These are phyloP conservation scores for Notarius lentiginosus DNA, from an alignment of 2,113 vertebrate genomes.

Conservation along the genomic window DNA sequence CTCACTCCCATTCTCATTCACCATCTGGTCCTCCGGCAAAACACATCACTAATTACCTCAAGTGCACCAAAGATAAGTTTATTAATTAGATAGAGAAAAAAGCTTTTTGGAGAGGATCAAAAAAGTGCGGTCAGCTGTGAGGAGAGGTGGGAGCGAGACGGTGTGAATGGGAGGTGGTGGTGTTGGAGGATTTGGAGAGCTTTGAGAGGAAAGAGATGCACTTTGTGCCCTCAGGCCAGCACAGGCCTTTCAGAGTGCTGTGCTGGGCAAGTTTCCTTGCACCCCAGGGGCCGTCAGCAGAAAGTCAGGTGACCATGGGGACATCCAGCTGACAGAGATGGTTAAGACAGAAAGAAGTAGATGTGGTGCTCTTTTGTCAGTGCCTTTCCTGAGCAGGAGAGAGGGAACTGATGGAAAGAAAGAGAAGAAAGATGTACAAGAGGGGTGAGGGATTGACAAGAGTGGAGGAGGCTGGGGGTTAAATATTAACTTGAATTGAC, in stretches of 20 bases:
- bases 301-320: conserved; percentile 65
- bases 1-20: conserved; percentile 78
- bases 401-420: background rate
- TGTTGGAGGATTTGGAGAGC: conserved; percentile 15
- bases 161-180: conserved; percentile 4
- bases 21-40: conserved; percentile 76
- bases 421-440: conserved; percentile 26
- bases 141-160: background rate
- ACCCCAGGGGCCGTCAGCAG: conserved; percentile 61
- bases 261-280: conserved; percentile 55
- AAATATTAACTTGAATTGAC: conserved; percentile 40
- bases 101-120: conserved; percentile 50
- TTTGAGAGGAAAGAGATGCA: conserved; percentile 45
- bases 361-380: conserved; percentile 51
- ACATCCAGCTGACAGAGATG: conserved; percentile 66
- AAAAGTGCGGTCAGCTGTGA: conserved; percentile 35
- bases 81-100: conserved; percentile 73
- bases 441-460: background rate
- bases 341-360: conserved; percentile 58
- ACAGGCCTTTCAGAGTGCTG: conserved; percentile 61
- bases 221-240: conserved; percentile 54
- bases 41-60: conserved; percentile 76
- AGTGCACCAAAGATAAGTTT: conserved; percentile 73
- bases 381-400: conserved; percentile 51
- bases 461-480: conserved; percentile 10